Evolutionary conservation across 2,113 vertebrate genomes (phyloP).

Genomic region (Salvelinus fontinalis): DNA sequence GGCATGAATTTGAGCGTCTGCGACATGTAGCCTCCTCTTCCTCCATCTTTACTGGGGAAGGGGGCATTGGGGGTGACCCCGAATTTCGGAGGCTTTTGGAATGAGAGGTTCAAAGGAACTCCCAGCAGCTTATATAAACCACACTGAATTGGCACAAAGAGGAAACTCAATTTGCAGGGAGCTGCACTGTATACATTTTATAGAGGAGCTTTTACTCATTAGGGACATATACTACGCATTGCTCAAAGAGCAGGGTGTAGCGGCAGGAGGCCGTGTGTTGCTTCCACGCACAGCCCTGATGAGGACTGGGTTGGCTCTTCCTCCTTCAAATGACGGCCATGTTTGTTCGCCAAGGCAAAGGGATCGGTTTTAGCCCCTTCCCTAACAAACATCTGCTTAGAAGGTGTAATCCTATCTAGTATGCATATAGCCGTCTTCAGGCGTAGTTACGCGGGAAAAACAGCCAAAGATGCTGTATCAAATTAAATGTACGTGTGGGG

Average conservation of each 20-base stretch:
- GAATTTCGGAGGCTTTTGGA: conserved; percentile 62
- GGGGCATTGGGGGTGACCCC: conserved; percentile 57
- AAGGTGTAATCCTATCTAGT: conserved; percentile 81
- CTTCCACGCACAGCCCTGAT: conserved; percentile 59
- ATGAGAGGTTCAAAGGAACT: conserved; percentile 74
- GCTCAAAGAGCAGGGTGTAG: conserved; percentile 71
- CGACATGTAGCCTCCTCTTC: conserved; percentile 62
- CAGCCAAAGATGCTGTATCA: conserved; percentile 80
- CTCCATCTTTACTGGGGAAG: conserved; percentile 56
- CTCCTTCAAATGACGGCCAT: conserved; percentile 72
- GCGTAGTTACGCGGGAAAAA: conserved; percentile 74
- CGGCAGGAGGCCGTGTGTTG: conserved; percentile 70
- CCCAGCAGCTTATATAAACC: conserved; percentile 77
- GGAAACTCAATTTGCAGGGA: conserved; percentile 78
- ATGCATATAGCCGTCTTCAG: conserved; percentile 77
- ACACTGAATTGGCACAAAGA: conserved; percentile 80
- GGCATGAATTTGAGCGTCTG: conserved; percentile 68
- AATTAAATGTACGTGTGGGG: conserved; percentile 71
- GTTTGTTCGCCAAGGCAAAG: conserved; percentile 69
- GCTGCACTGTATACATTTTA: conserved; percentile 77
- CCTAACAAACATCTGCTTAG: conserved; percentile 73
- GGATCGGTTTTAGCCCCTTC: conserved; percentile 72
- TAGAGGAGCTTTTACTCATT: conserved; percentile 83
- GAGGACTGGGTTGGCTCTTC: conserved; percentile 58
- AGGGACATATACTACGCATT: conserved; percentile 73